phyloP scores from a whole-genome alignment of 2,888 invertebrate species.

The Amblyjoppa fuscipennis region DNA sequence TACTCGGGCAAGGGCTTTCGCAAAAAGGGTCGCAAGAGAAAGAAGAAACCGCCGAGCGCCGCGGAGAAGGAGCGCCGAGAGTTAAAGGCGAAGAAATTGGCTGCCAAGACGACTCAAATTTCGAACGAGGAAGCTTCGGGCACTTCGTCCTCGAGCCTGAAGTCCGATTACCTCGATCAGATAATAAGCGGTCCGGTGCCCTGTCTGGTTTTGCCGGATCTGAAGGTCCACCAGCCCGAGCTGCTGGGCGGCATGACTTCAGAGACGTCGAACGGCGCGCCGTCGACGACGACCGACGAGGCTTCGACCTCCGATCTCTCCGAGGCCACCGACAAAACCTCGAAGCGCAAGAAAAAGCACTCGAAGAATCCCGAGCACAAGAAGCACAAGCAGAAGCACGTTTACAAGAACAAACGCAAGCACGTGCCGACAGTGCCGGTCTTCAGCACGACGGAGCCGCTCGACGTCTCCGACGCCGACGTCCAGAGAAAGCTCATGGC shows the following conservation, averaged over 20 bases:
- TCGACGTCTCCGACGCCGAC: constrained; percentile 80
- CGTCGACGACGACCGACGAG: constrained; percentile 73
- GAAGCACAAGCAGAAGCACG: constrained; percentile 80
- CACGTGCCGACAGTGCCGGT: constrained; percentile 58
- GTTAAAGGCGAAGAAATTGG: constrained; percentile 75
- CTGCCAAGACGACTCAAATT: constrained; percentile 38
- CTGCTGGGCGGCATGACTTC: constrained; percentile 39
- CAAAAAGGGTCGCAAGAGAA: constrained; percentile 84
- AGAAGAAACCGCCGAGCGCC: constrained; percentile 75
- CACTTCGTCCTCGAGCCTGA: constrained; percentile 47
- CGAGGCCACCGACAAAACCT: constrained; percentile 65
- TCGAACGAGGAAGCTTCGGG: constrained; percentile 52
- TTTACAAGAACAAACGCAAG: constrained; percentile 79
- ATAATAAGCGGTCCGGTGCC: constrained; percentile 71
- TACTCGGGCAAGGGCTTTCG: constrained; percentile 87
- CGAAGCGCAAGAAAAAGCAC: constrained; percentile 80
- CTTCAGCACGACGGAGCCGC: constrained; percentile 71
- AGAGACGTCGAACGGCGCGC: constrained; percentile 74
- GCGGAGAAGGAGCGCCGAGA: constrained; percentile 73
- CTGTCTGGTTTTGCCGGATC: constrained; percentile 70
- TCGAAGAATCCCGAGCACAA: constrained; percentile 76
- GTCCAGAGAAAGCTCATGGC: constrained; percentile 80
- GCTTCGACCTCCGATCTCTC: constrained; percentile 74
- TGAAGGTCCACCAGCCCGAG: constrained; percentile 67
- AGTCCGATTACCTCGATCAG: constrained; percentile 64